Base-by-base conservation (phyloP, 2,888 invertebrate species). In the Drosophila stalkeri region DNA sequence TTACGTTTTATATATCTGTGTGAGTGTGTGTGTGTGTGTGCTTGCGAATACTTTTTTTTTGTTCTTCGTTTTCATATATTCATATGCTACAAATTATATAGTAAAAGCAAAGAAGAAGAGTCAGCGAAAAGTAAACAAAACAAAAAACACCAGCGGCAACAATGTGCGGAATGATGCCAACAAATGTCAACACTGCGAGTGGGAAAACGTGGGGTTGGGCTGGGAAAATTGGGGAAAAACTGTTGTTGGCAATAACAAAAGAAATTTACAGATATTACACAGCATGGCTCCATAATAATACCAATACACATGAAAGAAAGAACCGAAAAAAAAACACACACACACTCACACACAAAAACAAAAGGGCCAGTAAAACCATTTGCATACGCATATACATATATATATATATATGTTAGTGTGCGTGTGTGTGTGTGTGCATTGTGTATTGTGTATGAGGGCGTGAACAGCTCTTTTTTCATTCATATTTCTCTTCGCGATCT, bases 51-150 rank as follows among this genome's bases (percentile, higher is more conserved):
- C 49, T 49, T 49, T 37, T 37, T 14, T 35, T 27, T 70, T 72
- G 71, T 67, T 67, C 57, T 73, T 60, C 49, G 64, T 77, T 79
- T 81, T 78, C 84, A 79, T 86, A 83, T 88, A 89, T 89, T 89
- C 89, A 88, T 89, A 88, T 89, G 89, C 81, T 86, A 88, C 89
- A 89, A 88, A 89, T 88, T 87, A 87, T 87, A 87, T 87, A 85
- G 83, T 83, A 81, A 82, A 83, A 83, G 85, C 77, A 83, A 83
- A 86, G 80, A 79, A 88, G 86, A 80, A 77, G 85, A 72, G 73
- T 66, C 74, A 75, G 70, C 81, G 73, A 72, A 86, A 80, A 70
- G 69, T 75, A 85, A 81, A 88, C 72, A 86, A 79, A 79, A 80
- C 66, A 82, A 75, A 73, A 74, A 86, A 75, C 82, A 82, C 82